Evolutionary conservation across 2,113 vertebrate species (phyloP).

Genomic region (Ceyx cyanopectus): DNA sequence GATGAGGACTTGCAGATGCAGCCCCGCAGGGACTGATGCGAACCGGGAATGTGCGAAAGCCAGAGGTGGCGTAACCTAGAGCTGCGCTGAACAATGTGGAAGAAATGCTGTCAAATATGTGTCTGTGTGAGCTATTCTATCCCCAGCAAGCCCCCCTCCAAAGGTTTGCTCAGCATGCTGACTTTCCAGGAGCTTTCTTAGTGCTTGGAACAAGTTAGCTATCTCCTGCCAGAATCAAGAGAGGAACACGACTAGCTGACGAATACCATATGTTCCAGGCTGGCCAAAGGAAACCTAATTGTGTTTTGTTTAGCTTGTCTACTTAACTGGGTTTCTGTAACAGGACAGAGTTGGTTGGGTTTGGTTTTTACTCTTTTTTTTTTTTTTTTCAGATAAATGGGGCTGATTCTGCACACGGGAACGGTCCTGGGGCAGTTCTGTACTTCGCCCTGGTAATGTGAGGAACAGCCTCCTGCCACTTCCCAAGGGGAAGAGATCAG

Average conservation of each 20-base stretch:
- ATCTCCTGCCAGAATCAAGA: conserved; percentile 57
- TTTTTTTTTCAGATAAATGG: neutral
- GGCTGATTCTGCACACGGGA: neutral
- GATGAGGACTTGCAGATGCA: neutral
- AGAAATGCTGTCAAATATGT: conserved; percentile 62
- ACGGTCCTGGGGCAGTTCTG: neutral
- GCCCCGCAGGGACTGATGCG: neutral
- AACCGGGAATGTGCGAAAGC: conserved; percentile 9
- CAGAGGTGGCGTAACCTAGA: conserved; percentile 54
- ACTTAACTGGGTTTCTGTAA: conserved; percentile 60
- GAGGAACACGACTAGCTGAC: conserved; percentile 67
- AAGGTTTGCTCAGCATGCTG: conserved; percentile 71
- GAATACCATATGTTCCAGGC: conserved; percentile 70
- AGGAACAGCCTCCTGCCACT: neutral
- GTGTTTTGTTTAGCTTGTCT: conserved; percentile 68
- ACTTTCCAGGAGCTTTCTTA: conserved; percentile 72
- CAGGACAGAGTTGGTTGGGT: neutral
- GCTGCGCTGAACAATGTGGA: conserved; percentile 25
- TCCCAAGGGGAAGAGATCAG: neutral
- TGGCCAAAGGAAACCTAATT: conserved; percentile 68
- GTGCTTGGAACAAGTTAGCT: conserved; percentile 66
- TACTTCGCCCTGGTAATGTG: neutral
- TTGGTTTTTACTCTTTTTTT: neutral
- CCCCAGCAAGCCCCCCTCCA: conserved; percentile 49
- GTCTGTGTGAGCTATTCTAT: conserved; percentile 57